A percentile compares a stretch with the other conserved stretches of the same genome.
phyloP scores from a whole-genome alignment of 2,888 invertebrate genomes.

The Philopedon plagiatum region DNA sequence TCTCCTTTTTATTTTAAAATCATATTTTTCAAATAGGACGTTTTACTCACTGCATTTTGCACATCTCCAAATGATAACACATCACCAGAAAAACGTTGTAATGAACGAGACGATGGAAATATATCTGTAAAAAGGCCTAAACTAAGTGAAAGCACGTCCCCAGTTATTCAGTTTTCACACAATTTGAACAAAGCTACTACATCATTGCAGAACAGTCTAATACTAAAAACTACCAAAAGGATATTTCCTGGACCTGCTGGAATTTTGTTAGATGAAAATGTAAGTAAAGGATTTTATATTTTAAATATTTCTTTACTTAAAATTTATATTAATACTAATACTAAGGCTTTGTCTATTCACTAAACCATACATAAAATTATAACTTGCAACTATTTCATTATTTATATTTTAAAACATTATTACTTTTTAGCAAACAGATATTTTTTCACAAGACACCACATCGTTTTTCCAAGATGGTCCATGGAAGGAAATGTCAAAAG shows the following conservation, averaged over 20 bases:
- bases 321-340: no score
- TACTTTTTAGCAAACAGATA: slow-evolving; percentile 20
- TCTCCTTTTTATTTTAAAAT: neutral
- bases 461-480: slow-evolving; percentile 56
- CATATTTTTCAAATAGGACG: neutral
- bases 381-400: slow-evolving; percentile 24
- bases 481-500: slow-evolving; percentile 59
- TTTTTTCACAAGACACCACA: slow-evolving; percentile 59
- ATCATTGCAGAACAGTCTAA: neutral
- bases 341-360: no score
- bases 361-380: no score
- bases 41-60: slow-evolving; percentile 18
- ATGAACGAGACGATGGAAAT: neutral
- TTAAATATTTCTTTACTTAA: no score
- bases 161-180: slow-evolving; percentile 2
- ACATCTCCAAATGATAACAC: neutral
- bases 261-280: slow-evolving; percentile 29
- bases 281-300: no score
- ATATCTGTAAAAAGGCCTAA: neutral
- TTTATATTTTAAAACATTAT: neutral
- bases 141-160: neutral
- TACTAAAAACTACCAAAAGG: slow-evolving; percentile 27
- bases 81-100: neutral
- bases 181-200: neutral
- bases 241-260: slow-evolving; percentile 49